Base-by-base conservation (phyloP, 2,888 invertebrate genomes). In the Hetaerina titia region DNA sequence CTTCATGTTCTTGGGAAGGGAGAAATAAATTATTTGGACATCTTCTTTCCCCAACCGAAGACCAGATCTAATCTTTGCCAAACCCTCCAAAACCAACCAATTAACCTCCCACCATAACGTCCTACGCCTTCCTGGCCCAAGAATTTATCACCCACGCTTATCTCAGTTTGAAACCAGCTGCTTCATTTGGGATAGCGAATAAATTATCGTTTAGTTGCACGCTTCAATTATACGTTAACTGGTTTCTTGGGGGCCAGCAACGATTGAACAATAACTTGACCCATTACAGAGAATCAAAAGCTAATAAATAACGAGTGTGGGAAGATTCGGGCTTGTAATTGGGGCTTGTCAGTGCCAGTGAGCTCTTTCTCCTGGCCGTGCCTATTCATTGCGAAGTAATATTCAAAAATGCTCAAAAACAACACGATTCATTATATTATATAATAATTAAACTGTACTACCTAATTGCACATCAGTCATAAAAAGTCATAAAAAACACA, bases 1-100 rank as follows among this genome's bases (percentile, higher is more conserved):
- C 31, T 81, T 81, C 81, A 31, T 31, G 25, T 31, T 25, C 81
- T 31, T 25, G 11, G 81, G 4, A 25, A n/a, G 69, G n/a, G 4
- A 25, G 6, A 31, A 31, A 81, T 81, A 81, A 81, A 81, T 81
- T 81, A 81, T 81, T 81, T 81, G 81, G n/a, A 81, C 81, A n/a
- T 81, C 81, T 81, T 81, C 81, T 25, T 81, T 81, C 81, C 81
- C 81, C 81, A 31, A 13, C 81, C 81, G 11, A 31, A 81, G 9
- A 31, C 81, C 31, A 31, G 81, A 81, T 81, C 11, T 81, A 31
- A 81, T 81, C 81, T 25, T 31, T 81, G 81, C 31, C 9, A 81
- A 81, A 31, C 81, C 81, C 31, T 31, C 13, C 69, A 69, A 81
- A 81, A 81, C 81, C 25, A 13, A 81, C 81, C 81, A 81, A 81